Evolutionary conservation across 2,888 invertebrate species (phyloP).

Genomic region (Ornithoptera priamus): DNA sequence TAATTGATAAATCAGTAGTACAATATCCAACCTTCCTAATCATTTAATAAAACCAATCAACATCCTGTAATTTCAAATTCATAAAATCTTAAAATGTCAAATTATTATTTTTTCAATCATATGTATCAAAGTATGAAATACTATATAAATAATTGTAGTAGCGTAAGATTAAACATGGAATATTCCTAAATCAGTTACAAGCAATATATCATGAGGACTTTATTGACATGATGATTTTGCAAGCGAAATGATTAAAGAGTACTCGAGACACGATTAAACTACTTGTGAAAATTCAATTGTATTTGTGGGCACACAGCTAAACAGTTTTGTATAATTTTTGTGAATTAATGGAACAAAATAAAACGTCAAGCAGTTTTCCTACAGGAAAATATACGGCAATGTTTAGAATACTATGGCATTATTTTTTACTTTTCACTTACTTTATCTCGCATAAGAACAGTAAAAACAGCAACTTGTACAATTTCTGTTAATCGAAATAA

Average conservation of each 20-base stretch:
- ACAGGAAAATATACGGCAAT: neutral
- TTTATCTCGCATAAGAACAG: neutral
- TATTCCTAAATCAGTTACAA: slow-evolving; percentile 5
- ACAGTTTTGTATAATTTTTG: neutral
- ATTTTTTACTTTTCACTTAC: neutral
- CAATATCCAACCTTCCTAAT: neutral
- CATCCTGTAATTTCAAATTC: too few species aligned
- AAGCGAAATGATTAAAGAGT: slow-evolving; percentile 17
- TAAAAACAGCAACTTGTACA: neutral
- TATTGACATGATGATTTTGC: slow-evolving; percentile 15
- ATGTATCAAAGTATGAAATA: neutral
- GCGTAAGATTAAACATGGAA: neutral
- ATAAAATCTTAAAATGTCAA: too few species aligned
- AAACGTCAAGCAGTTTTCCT: slow-evolving; percentile 17
- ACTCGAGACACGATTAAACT: slow-evolving; percentile 15
- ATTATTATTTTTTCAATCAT: too few species aligned
- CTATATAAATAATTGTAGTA: neutral
- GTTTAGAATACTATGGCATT: neutral
- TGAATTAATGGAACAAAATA: neutral
- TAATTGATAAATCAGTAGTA: neutral
- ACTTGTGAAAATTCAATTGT: slow-evolving; percentile 7
- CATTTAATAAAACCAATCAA: too few species aligned
- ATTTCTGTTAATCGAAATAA: neutral
- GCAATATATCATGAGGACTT: slow-evolving; percentile 2
- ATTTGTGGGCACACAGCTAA: neutral